Evolutionary conservation across 2,888 invertebrate species (phyloP), one percentile per base, ranked within the genome.

Genomic region (Petrolisthes manimaculis): DNA sequence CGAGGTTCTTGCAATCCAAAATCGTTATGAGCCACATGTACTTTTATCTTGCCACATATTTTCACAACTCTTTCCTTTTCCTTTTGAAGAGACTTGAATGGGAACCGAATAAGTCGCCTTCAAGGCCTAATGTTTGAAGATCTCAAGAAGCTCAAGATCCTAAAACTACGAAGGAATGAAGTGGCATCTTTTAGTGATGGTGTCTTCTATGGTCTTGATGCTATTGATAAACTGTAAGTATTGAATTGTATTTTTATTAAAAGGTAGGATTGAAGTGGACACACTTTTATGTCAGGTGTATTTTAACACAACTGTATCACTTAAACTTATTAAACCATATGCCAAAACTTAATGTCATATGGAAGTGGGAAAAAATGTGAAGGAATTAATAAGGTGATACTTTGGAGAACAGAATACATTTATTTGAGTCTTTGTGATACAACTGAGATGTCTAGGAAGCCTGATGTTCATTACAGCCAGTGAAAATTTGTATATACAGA

Each of bases 181-280:
- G 96, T 98, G 92, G 94, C 94, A 86, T 94, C 95, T 92, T 94
- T 98, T 87, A 95, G 95, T 92, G 97, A 97, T 94, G 98, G 97
- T 87, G 96, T 97, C 84, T 98, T 98, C 93, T 97, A 95, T 95
- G 97, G 96, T 86, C 95, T 98, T 92, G 95, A 95, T 91, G 95
- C 95, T 91, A 95, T 98, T 91, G 92, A 93, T 84, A 93, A 93
- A 89, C 92, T 95, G 94, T 94, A 93, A 94, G 94, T 93, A 90
- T 5, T 74, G 82, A 51, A 55, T 71, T 18, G 9, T 9, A 61
- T 14, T 18, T 0, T 61, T 18, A 61, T 61, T 61, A 61, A 1
- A 37, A 2, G 37, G 37, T 61, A 61, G 1, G 61, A 61, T 18
- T 61, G 3, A 37, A 37, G 37, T 37, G 37, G 37, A 37, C 37